phyloP scores from a whole-genome alignment of 2,888 invertebrate genomes.

The Clitarchus hookeri region DNA sequence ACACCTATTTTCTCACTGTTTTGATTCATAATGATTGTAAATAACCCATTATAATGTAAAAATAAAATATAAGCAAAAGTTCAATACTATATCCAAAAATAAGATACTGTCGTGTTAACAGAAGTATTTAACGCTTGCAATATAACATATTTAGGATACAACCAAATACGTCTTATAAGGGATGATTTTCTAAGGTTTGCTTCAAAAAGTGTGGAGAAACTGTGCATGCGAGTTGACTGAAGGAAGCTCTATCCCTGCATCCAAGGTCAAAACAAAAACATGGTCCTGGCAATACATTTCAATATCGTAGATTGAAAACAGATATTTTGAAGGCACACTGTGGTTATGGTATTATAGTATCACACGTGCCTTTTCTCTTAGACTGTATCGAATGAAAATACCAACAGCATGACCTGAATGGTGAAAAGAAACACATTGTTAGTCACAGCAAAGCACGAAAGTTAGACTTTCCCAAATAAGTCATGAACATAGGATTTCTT shows the following conservation, averaged over 20 bases:
- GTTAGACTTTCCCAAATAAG: constrained; percentile 71
- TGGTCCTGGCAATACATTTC: background rate
- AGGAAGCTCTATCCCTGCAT: background rate
- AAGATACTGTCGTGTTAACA: too few relatives aligned
- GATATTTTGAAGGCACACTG: background rate
- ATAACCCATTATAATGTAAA: too few relatives aligned
- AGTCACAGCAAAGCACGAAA: constrained; percentile 19
- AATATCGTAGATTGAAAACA: background rate
- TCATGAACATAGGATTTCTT: constrained; percentile 75
- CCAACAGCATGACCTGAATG: constrained; percentile 8
- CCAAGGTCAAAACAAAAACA: background rate
- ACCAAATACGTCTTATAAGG: too few relatives aligned
- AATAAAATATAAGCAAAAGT: too few relatives aligned
- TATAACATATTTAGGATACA: too few relatives aligned
- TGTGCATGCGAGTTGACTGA: too few relatives aligned
- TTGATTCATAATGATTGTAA: too few relatives aligned
- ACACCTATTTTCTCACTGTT: too few relatives aligned
- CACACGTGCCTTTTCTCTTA: background rate
- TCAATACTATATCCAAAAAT: too few relatives aligned
- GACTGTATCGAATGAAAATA: background rate
- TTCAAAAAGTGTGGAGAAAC: too few relatives aligned
- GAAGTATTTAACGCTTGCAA: too few relatives aligned
- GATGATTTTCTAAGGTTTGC: too few relatives aligned
- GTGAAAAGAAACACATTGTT: background rate
- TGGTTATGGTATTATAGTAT: background rate